A percentile compares a stretch with the other conserved stretches of the same genome.
phyloP scores from a whole-genome alignment of 2,113 vertebrate genomes.

The Charina bottae region DNA sequence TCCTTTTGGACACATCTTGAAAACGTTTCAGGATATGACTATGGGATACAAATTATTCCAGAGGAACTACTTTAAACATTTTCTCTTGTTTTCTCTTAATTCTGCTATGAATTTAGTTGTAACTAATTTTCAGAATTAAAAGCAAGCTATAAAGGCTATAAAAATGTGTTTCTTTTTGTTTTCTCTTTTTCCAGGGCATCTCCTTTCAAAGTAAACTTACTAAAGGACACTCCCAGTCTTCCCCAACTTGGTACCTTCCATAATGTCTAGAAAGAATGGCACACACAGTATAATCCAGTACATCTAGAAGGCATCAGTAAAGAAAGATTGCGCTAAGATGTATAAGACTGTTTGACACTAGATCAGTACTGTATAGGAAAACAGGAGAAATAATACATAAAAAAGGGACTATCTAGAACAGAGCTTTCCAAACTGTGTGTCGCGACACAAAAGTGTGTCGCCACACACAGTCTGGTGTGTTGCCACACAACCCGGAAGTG shows the following conservation, averaged over 20 bases:
- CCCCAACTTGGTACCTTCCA: background rate
- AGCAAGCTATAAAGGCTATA: background rate
- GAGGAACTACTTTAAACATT: background rate
- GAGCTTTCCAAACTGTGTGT: no score
- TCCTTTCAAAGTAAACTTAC: background rate
- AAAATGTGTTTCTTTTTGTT: background rate
- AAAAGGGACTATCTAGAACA: background rate
- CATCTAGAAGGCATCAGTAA: background rate
- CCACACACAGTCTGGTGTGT: no score
- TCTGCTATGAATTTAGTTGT: background rate
- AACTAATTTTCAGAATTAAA: background rate
- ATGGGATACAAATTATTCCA: background rate
- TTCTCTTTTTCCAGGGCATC: background rate
- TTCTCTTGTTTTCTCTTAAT: background rate
- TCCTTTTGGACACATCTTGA: background rate
- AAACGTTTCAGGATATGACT: background rate
- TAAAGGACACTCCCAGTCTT: background rate
- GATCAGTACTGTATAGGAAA: background rate
- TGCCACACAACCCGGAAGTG: no score
- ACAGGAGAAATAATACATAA: background rate
- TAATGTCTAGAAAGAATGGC: background rate
- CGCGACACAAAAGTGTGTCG: no score
- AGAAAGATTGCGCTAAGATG: background rate
- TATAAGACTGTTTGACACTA: background rate
- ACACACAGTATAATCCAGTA: background rate